phyloP scores from a whole-genome alignment of 2,888 invertebrate genomes.

The Aromia moschata region DNA sequence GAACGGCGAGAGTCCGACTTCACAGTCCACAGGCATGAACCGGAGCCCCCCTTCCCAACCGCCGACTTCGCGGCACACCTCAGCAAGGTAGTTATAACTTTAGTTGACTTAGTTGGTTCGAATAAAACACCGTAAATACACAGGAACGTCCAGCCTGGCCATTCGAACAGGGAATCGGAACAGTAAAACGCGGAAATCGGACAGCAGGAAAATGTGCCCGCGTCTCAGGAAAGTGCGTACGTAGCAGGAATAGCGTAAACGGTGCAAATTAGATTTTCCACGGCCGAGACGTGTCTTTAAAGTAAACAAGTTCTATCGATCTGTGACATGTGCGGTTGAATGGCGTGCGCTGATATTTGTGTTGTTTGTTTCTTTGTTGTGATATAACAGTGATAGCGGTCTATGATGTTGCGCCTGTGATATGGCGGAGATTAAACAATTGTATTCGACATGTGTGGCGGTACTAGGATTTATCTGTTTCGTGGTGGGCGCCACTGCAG shows the following conservation, averaged over 20 bases:
- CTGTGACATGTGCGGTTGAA: constrained; percentile 43
- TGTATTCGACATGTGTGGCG: constrained; percentile 75
- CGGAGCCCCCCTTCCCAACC: constrained; percentile 46
- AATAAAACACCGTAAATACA: constrained; percentile 47
- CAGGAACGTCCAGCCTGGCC: constrained; percentile 26
- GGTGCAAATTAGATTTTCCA: constrained; percentile 37
- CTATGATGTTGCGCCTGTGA: constrained; percentile 49
- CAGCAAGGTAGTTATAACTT: constrained; percentile 50
- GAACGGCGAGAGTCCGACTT: constrained; percentile 22
- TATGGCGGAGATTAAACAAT: constrained; percentile 71
- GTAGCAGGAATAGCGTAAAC: constrained; percentile 32
- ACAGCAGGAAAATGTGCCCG: constrained; percentile 42
- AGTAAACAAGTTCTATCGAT: constrained; percentile 51
- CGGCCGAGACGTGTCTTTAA: constrained; percentile 38
- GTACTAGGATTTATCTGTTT: constrained; percentile 81
- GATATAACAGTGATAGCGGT: constrained; percentile 28
- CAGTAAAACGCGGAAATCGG: constrained; percentile 31
- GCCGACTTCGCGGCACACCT: constrained; percentile 50
- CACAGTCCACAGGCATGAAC: constrained; percentile 20
- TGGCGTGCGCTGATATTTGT: constrained; percentile 41
- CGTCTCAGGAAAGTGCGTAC: constrained; percentile 13
- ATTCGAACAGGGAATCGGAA: constrained; percentile 28
- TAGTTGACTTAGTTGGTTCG: constrained; percentile 47
- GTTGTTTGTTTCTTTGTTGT: constrained; percentile 37
- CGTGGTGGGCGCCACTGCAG: constrained; percentile 82